phyloP scores from a whole-genome alignment of 2,797 vertebrate genomes.

The Menidia menidia region DNA sequence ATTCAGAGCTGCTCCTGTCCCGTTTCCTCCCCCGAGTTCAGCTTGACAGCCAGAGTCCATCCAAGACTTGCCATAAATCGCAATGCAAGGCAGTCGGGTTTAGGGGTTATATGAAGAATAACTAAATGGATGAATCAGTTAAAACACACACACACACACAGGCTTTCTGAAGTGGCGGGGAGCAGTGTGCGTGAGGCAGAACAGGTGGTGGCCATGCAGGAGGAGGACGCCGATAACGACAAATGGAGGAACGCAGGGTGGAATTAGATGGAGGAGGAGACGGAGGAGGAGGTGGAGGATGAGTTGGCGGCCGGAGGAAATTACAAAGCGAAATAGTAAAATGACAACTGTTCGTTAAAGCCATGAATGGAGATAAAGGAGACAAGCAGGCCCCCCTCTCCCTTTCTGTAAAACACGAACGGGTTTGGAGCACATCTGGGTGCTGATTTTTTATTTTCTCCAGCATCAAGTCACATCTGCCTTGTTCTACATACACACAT shows the following conservation, averaged over 20 bases:
- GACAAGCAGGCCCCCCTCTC: conserved; percentile 47
- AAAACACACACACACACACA: conserved; percentile 44
- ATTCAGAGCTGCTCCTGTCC: conserved; percentile 75
- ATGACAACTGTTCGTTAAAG: conserved; percentile 77
- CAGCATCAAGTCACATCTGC: conserved; percentile 13
- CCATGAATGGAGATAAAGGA: conserved; percentile 52
- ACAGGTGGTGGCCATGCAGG: conserved; percentile 69
- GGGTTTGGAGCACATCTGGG: conserved; percentile 12
- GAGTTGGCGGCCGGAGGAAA: conserved; percentile 41
- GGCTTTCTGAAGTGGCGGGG: conserved; percentile 28
- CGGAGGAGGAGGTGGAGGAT: conserved; percentile 31
- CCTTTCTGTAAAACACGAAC: conserved; percentile 26
- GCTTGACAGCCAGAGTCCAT: conserved; percentile 62
- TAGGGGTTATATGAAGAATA: not conserved
- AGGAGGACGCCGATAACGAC: conserved; percentile 54
- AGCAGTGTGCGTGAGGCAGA: conserved; percentile 40
- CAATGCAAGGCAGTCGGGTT: conserved; percentile 15
- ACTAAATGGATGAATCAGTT: conserved; percentile 1
- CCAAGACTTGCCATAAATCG: conserved; percentile 63
- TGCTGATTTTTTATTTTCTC: conserved; percentile 21
- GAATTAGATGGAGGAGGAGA: conserved; percentile 49
- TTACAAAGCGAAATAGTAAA: conserved; percentile 72
- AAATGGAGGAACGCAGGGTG: conserved; percentile 57
- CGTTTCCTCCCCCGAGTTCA: conserved; percentile 38
- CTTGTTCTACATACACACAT: conserved; percentile 6